Base-by-base conservation (phyloP, 2,113 vertebrate species). In the Hippoglossus stenolepis region DNA sequence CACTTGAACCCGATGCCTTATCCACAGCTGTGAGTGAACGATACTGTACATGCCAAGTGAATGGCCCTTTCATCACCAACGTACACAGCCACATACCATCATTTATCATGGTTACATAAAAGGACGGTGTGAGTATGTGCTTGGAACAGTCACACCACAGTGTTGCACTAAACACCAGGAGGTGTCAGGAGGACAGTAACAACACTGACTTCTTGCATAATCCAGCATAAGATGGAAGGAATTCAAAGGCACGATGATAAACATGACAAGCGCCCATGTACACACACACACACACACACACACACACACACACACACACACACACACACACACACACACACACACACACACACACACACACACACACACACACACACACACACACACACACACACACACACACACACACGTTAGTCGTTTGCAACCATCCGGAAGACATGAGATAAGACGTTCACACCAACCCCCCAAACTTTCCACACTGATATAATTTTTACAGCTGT, bases 41-140 rank as follows among this genome's bases (percentile, higher is more conserved):
- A 72, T 28, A 64, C 53, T 17, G 61, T 15, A 5, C 43, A 24
- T 60, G 71, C 69, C 69, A 72, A 31, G 31, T 56, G 26, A 13
- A 78, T 56, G 56, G 63, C 56, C 70, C 40, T 67, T 73, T 79
- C 73, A 31, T 31, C 31, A 31, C 31, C 31, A 70, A 79, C 38
- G 70, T 20, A 47, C 53, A 73, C 49, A 65, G 51, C 7, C 61
- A 65, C 79, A 77, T 78, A 58, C 38, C 69, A 75, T 20, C 11
- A 40, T 79, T 87, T 74, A 83, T 85, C 73, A 43, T 4, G 59
- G 78, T 78, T 86, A 72, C 49, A 59, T 73, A 83, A 89, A 84
- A 66, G 72, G 54, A 47, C 65, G 56, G 56, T 4, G 3, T 1
- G 54, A 51, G 56, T 31, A 31, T 45, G 71, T 66, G 60, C 49